Evolutionary conservation across 2,113 vertebrate species (phyloP).

Genomic region (Anolis carolinensis): DNA sequence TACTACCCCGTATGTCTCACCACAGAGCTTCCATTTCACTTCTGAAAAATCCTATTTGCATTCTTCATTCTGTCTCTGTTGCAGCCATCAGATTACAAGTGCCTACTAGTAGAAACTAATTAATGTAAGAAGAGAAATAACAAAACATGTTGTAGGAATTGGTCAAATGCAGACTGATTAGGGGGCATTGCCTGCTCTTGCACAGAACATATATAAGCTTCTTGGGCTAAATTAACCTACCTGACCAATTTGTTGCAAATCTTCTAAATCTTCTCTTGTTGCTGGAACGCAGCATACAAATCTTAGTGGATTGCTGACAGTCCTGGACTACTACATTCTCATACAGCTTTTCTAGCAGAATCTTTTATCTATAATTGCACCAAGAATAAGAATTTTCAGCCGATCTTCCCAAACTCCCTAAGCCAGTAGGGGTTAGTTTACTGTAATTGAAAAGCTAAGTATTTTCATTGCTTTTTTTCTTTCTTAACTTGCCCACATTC

Average conservation of each 20-base stretch:
- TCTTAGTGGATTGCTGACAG: neutral
- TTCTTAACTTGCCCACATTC: neutral
- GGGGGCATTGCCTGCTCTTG: neutral
- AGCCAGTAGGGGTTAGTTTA: neutral
- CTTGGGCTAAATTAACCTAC: neutral
- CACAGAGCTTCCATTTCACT: neutral
- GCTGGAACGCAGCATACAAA: neutral
- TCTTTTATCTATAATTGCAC: conserved; percentile 24
- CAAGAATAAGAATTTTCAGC: conserved; percentile 15
- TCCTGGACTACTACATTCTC: neutral
- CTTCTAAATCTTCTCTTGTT: neutral
- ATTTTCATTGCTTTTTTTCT: conserved; percentile 3
- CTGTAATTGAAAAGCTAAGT: conserved; percentile 39
- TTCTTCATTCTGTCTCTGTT: neutral
- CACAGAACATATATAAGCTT: neutral
- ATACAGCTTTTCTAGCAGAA: neutral
- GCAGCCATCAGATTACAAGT: neutral
- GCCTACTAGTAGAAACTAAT: neutral
- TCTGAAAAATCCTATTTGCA: neutral
- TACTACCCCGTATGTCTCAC: neutral
- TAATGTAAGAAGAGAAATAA: neutral
- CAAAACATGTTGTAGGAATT: neutral
- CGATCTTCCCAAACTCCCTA: conserved; percentile 8
- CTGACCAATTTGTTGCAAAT: neutral
- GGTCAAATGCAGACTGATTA: neutral